Percentiles rank a stretch among this genome's conserved stretches.
Evolutionary conservation across 2,113 vertebrate species (phyloP).

Genomic region (Willisornis vidua): DNA sequence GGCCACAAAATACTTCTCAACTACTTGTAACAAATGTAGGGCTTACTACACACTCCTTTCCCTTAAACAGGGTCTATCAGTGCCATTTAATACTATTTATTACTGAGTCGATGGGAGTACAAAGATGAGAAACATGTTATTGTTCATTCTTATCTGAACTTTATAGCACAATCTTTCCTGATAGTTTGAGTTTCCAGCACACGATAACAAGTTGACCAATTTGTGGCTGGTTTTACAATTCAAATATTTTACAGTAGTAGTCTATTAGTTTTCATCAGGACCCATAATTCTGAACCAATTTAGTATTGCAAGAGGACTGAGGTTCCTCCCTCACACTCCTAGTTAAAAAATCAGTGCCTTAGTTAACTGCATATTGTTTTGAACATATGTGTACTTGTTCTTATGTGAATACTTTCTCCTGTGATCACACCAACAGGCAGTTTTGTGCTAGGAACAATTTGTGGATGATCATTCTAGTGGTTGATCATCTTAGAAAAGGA

Average conservation of each 20-base stretch:
- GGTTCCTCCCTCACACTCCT: accelerated
- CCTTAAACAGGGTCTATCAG: background rate
- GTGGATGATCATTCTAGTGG: background rate
- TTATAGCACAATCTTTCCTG: background rate
- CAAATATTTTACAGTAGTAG: background rate
- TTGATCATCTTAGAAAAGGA: background rate
- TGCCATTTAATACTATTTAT: background rate
- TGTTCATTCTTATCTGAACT: background rate
- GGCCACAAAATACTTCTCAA: background rate
- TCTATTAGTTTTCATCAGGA: background rate
- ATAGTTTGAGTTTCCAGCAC: background rate
- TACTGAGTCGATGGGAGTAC: background rate
- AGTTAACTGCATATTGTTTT: background rate
- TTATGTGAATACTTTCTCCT: background rate
- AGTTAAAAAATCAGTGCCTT: background rate
- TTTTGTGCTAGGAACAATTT: background rate
- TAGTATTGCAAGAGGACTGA: background rate
- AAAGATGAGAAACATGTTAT: background rate
- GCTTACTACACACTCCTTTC: background rate
- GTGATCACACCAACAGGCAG: background rate
- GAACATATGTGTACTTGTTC: background rate
- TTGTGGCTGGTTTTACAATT: background rate
- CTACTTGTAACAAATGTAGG: background rate
- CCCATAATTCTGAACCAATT: background rate
- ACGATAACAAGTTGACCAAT: background rate